These are phyloP conservation scores for Pristionchus maxplancki DNA, from an alignment of 2,888 invertebrate species.

Conservation along the genomic window DNA sequence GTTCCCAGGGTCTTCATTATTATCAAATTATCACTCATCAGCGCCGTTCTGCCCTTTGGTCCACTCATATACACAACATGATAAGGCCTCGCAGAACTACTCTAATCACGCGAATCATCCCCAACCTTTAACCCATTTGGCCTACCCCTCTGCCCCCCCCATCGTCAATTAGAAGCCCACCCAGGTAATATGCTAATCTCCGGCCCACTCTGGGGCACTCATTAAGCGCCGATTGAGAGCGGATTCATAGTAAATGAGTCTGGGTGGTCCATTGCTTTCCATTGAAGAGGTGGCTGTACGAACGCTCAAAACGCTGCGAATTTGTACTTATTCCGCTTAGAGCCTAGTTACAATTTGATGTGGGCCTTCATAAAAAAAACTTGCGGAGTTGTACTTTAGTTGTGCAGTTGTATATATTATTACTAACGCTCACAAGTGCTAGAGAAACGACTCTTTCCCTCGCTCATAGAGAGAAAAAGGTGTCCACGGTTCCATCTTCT, in stretches of 20 bases:
- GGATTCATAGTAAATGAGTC: constrained; percentile 40
- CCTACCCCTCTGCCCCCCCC: not conserved
- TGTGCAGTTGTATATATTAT: too few relatives aligned
- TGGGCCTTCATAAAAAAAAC: too few relatives aligned
- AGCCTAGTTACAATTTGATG: too few relatives aligned
- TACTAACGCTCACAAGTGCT: too few relatives aligned
- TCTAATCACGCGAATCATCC: not conserved
- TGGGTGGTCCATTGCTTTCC: not conserved
- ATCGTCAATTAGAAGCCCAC: constrained; percentile 9
- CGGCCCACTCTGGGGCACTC: not conserved
- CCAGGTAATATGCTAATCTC: constrained; percentile 44
- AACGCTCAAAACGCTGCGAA: too few relatives aligned
- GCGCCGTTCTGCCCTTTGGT: not conserved
- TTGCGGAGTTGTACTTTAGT: too few relatives aligned
- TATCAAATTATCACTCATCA: constrained; percentile 43
- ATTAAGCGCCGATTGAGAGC: constrained; percentile 27
- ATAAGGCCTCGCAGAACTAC: not conserved
- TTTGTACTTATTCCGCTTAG: too few relatives aligned
- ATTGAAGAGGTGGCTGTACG: not conserved
- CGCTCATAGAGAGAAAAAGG: too few relatives aligned
- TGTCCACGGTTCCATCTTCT: not conserved
- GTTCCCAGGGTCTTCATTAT: constrained; percentile 32
- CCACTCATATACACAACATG: not conserved
- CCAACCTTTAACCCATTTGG: too few relatives aligned
- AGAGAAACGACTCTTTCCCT: not conserved